Evolutionary conservation across 2,113 vertebrate genomes (phyloP), one percentile per base, ranked within the genome.

Genomic region (Festucalex cinctus): DNA sequence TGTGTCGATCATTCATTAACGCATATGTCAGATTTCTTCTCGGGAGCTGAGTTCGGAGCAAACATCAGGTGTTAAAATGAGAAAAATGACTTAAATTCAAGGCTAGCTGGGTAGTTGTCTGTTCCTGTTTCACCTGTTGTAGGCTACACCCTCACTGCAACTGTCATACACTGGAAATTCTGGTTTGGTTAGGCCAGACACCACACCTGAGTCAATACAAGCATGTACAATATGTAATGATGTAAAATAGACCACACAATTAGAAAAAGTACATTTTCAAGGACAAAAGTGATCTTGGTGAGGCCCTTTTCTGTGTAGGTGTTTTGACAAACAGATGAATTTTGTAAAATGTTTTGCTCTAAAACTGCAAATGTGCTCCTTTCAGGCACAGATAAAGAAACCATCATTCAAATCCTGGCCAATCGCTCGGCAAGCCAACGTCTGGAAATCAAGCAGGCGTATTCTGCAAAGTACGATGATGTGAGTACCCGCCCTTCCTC

Each of bases 381-480:
- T 56, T 9, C 83, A 93, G 92, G 92, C 35, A 93, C 92, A 0
- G 88, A 93, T 64, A 92, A 93, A n/a, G 90, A 92, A 26, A 44
- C 68, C 71, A 92, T 93, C 22, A 91, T 89, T 59, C 76, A 91
- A 13, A 91, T 93, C 66, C 66, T 93, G 80, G 88, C 90, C 37
- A 91, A 92, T 70, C 91, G 89, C 9, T 91, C 85, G 26, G 69
- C 88, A 35, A 80, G 82, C 58, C 92, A 93, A 73, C 89, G 92
- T 1, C 17, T 91, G 73, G 90, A 91, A 69, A 83, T 93, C 62
- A 93, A 93, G 70, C 82, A 87, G 77, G 92, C 92, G 0, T 93
- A 91, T 75, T 91, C 91, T 66, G 92, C 93, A 56, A 93, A 93
- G 77, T 93, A 92, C 35, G 92, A 93, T 0, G 92, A 93, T 12